Conservation (phyloP, 2,888 invertebrate genomes). For the Drosophila incognita region DNA sequence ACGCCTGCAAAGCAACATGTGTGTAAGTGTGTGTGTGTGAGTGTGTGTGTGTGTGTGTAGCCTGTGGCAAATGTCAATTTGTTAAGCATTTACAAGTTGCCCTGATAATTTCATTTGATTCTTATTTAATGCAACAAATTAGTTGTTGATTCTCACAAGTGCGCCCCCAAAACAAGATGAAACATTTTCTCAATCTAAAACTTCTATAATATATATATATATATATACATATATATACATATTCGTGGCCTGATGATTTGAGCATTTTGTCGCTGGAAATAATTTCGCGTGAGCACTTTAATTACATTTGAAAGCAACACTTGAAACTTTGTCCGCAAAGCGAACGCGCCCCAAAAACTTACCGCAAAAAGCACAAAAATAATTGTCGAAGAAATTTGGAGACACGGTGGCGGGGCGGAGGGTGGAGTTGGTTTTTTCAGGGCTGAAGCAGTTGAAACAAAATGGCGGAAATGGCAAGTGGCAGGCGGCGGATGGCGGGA, state of each 20-base stretch:
- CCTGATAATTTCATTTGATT: slow-evolving; percentile 82
- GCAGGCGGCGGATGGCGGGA: slow-evolving; percentile 14
- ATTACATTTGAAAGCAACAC: slow-evolving; percentile 80
- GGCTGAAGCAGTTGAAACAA: slow-evolving; percentile 35
- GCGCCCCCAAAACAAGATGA: background rate
- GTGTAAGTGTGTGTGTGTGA: background rate
- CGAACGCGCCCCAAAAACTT: slow-evolving; percentile 59
- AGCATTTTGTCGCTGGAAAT: slow-evolving; percentile 55
- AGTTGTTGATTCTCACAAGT: slow-evolving; percentile 64
- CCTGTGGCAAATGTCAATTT: slow-evolving; percentile 76
- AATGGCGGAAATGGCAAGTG: slow-evolving; percentile 56
- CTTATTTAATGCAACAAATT: slow-evolving; percentile 81
- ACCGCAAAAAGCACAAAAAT: slow-evolving; percentile 76
- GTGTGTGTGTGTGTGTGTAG: slow-evolving; percentile 25
- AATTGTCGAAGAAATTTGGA: slow-evolving; percentile 74
- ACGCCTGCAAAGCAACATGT: slow-evolving; percentile 48
- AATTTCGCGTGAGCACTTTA: slow-evolving; percentile 64
- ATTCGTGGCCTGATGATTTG: slow-evolving; percentile 47
- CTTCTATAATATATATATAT: slow-evolving; percentile 5
- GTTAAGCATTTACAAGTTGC: slow-evolving; percentile 82
- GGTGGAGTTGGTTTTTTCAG: background rate
- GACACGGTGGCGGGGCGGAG: slow-evolving; percentile 13
- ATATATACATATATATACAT: slow-evolving; percentile 10
- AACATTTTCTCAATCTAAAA: slow-evolving; percentile 1
- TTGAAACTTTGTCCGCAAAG: slow-evolving; percentile 71